Conservation (phyloP, 1,140 invertebrate genomes). For the Philopotamus ludificatus region DNA sequence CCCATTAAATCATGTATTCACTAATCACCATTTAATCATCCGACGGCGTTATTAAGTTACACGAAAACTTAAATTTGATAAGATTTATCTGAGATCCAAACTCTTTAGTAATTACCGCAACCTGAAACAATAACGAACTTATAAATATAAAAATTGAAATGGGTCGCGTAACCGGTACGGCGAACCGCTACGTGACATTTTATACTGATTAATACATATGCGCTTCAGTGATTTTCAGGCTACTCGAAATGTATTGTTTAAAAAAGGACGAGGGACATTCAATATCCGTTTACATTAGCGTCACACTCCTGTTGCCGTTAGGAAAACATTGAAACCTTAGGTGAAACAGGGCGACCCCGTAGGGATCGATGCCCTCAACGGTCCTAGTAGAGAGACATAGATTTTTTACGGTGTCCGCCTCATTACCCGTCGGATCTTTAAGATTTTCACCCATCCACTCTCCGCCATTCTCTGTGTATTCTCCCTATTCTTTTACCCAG, state of each 20-base stretch:
- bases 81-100: no score
- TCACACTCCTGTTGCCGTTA: neutral
- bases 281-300: neutral
- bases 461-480: neutral
- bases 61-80: no score
- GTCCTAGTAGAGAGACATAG: conserved; percentile 10
- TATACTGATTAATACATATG: conserved; percentile 10
- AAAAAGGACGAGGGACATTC: neutral
- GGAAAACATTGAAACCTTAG: neutral
- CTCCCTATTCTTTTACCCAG: no score
- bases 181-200: no score
- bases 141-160: no score
- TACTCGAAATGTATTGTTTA: neutral
- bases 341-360: neutral
- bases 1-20: conserved; percentile 8
- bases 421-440: conserved; percentile 17
- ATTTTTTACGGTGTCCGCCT: conserved; percentile 23
- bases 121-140: no score
- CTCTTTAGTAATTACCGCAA: no score
- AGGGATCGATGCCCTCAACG: neutral
- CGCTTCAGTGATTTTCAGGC: neutral
- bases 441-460: conserved; percentile 10
- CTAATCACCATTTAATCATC: neutral
- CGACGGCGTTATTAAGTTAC: no score
- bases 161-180: no score